Conservation (phyloP, 2,113 vertebrate genomes). For the Pagrus major region DNA sequence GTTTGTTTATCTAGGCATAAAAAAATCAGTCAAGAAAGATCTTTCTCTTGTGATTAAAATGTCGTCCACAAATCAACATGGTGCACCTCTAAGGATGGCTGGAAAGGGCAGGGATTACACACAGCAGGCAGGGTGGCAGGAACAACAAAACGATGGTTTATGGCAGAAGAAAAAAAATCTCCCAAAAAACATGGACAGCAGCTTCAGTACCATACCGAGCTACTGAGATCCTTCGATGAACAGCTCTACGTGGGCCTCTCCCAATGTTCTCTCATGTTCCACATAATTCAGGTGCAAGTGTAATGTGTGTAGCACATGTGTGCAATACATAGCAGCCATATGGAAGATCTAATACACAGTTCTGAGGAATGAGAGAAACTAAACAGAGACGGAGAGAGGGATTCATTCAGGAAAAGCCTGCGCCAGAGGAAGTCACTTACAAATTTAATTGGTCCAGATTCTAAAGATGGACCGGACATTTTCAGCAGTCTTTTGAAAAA, state of each 20-base stretch:
- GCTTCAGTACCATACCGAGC: neutral
- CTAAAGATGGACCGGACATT: too few species aligned
- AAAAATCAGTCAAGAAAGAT: too few species aligned
- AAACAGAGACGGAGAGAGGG: neutral
- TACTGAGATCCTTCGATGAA: slow-evolving; percentile 33
- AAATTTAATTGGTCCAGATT: too few species aligned
- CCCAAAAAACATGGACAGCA: slow-evolving; percentile 10
- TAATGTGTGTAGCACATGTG: slow-evolving; percentile 45
- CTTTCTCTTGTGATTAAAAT: too few species aligned
- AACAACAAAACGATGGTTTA: slow-evolving; percentile 15
- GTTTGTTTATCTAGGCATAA: too few species aligned
- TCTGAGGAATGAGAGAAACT: slow-evolving; percentile 23
- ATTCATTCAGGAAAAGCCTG: slow-evolving; percentile 13
- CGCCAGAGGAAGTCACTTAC: too few species aligned
- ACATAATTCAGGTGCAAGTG: slow-evolving; percentile 28
- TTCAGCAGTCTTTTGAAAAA: too few species aligned
- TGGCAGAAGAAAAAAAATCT: neutral
- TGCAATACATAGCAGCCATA: slow-evolving; percentile 9
- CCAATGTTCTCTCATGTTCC: slow-evolving; percentile 44
- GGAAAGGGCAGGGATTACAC: neutral
- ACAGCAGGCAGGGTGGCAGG: slow-evolving; percentile 13
- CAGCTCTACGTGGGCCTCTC: slow-evolving; percentile 15
- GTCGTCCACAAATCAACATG: too few species aligned
- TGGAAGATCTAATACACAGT: slow-evolving; percentile 25
- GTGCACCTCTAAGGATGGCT: too few species aligned